phyloP scores from a whole-genome alignment of 2,888 invertebrate genomes.

The Andrena hattorfiana region DNA sequence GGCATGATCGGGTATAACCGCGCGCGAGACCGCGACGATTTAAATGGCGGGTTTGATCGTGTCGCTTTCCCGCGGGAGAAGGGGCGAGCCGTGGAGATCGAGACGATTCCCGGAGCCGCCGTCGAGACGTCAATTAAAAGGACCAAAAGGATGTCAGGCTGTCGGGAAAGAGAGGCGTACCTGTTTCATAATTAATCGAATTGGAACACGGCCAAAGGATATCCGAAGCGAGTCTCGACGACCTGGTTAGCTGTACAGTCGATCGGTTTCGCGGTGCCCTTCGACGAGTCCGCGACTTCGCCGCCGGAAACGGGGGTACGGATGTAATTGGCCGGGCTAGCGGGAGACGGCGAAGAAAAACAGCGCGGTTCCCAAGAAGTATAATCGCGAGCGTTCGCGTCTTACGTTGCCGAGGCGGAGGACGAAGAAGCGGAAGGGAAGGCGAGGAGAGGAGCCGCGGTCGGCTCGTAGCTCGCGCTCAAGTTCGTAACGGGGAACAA shows the following conservation, averaged over 20 bases:
- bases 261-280: constrained; percentile 64
- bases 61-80: constrained; percentile 6
- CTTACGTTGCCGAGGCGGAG: background rate
- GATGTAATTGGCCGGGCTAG: constrained; percentile 50
- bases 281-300: constrained; percentile 57
- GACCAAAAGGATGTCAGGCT: constrained; percentile 53
- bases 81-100: background rate
- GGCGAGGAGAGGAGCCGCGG: background rate
- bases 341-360: constrained; percentile 4
- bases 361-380: background rate
- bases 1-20: constrained; percentile 11
- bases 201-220: constrained; percentile 72
- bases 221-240: constrained; percentile 65
- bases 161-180: constrained; percentile 64
- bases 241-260: constrained; percentile 67
- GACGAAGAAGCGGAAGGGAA: too few species aligned
- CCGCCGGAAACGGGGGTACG: constrained; percentile 31
- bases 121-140: constrained; percentile 67
- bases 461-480: constrained; percentile 3
- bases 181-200: constrained; percentile 76
- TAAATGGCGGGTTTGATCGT: background rate
- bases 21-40: background rate
- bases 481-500: constrained; percentile 13
- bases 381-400: constrained; percentile 1
- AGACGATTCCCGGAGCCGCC: constrained; percentile 29